Base-by-base conservation (phyloP, 2,888 invertebrate species). In the Metacarcinus magister region DNA sequence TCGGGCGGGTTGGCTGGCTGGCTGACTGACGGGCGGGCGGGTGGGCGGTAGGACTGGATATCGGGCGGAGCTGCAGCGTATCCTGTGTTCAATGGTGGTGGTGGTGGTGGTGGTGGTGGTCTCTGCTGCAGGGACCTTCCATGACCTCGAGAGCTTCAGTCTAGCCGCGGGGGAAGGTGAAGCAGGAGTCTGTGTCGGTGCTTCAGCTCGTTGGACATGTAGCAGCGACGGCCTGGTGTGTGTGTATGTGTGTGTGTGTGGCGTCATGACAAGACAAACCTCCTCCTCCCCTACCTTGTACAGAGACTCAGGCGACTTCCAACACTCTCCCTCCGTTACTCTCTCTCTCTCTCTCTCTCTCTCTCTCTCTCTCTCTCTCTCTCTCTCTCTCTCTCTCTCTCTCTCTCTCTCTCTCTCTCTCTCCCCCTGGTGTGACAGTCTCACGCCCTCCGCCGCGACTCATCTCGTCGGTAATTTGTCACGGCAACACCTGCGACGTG, bases 111-210 rank as follows among this genome's bases (percentile, higher is more conserved):
- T 87, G 75, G 75, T 82, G 75, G 75, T 82, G 75, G 75, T 82
- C n/a, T 39, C 87, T 87, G 87, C 87, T 87, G 87, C 39, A 32
- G 87, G 39, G 87, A 87, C 87, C 87, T 87, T 32, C 87, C 87
- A 16, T 87, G 87, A 87, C 87, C 87, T 87, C 87, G 39, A 87
- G 87, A 87, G 87, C 87, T 32, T 87, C 87, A 87, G 87, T 87
- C 39, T 87, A 19, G 87, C 87, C 87, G 87, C 39, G 16, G 87
- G 87, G 16, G 87, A 87, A 87, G 87, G 87, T 39, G 87, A 39
- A 39, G 87, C 87, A 16, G 28, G 87, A 39, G 87, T 32, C 87
- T 87, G 87, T 13, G 28, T 87, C 87, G 39, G 16, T 28, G n/a
- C 28, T 75, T n/a, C 75, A n/a, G 75, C 28, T 4, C 67, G 67